phyloP scores from a whole-genome alignment of 92 coral and sea anemone species.

The Pocillopora grandis region DNA sequence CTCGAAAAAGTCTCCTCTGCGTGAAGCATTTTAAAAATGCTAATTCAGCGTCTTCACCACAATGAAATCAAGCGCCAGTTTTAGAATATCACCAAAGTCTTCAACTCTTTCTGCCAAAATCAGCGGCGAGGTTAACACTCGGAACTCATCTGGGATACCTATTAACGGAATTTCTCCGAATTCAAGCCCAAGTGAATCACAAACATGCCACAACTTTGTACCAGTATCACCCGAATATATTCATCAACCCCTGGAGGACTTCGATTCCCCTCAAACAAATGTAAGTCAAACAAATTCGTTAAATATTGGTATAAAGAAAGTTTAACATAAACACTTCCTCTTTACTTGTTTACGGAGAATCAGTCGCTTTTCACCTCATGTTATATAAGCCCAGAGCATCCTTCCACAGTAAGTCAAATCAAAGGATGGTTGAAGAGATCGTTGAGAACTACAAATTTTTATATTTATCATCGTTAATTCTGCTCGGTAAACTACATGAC shows the following conservation, averaged over 20 bases:
- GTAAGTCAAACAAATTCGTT: constrained; percentile 63
- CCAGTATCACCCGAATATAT: constrained; percentile 52
- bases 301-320: constrained; percentile 32
- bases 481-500: neutral
- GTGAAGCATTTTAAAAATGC: constrained; percentile 36
- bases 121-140: neutral
- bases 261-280: constrained; percentile 64
- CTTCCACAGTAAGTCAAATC: neutral
- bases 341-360: constrained; percentile 6
- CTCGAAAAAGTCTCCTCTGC: neutral
- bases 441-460: neutral
- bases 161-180: constrained; percentile 8
- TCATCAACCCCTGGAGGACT: constrained; percentile 74
- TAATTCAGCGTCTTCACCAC: constrained; percentile 5
- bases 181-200: constrained; percentile 20
- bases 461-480: neutral
- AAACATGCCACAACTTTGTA: constrained; percentile 23
- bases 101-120: constrained; percentile 11
- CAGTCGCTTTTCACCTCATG: neutral
- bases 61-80: constrained; percentile 87
- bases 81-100: constrained; percentile 55
- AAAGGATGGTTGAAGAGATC: neutral
- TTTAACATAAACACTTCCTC: constrained; percentile 13
- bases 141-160: neutral
- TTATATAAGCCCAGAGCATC: neutral